Percentiles rank a stretch among this genome's conserved stretches.
Evolutionary conservation across 2,888 invertebrate species (phyloP).

Genomic region (Tetragnatha montana): DNA sequence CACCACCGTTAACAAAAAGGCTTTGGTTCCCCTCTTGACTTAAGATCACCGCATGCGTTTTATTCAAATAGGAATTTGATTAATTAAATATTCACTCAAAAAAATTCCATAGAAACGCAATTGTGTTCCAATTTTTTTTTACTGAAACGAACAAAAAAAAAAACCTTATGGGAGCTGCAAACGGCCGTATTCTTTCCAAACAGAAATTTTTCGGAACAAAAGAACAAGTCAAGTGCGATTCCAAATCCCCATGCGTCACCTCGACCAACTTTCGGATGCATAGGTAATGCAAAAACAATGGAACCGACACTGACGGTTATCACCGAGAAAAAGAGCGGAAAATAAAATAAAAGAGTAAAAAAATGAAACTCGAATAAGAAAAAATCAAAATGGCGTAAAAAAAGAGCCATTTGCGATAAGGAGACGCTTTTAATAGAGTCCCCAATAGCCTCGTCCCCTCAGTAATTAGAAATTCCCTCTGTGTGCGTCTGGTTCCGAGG

Average conservation of each 20-base stretch:
- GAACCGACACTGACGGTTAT: not conserved
- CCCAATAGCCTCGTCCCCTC: constrained; percentile 11
- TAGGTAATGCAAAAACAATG: constrained; percentile 9
- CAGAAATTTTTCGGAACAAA: not conserved
- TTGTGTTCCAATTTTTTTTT: not conserved
- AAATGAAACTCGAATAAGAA: not conserved
- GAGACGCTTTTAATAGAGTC: constrained; percentile 23
- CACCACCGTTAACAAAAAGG: not conserved
- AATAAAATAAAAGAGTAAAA: constrained; percentile 9
- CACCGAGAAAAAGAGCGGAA: not conserved
- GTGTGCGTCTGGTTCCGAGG: not conserved
- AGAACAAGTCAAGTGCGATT: not conserved
- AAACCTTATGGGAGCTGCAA: not conserved
- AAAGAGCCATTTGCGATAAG: constrained; percentile 20
- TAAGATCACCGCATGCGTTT: not conserved
- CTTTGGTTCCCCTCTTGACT: not conserved
- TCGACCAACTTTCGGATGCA: not conserved
- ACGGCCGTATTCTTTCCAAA: not conserved
- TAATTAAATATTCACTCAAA: not conserved
- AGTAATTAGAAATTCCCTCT: constrained; percentile 46
- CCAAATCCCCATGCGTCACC: not conserved
- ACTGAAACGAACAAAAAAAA: not conserved
- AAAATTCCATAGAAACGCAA: not conserved
- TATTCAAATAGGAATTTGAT: not conserved
- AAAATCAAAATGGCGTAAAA: constrained; percentile 15